These are phyloP conservation scores for Agonopterix subpropinquella DNA, from an alignment of 2,888 invertebrate genomes.

Conservation along the genomic window DNA sequence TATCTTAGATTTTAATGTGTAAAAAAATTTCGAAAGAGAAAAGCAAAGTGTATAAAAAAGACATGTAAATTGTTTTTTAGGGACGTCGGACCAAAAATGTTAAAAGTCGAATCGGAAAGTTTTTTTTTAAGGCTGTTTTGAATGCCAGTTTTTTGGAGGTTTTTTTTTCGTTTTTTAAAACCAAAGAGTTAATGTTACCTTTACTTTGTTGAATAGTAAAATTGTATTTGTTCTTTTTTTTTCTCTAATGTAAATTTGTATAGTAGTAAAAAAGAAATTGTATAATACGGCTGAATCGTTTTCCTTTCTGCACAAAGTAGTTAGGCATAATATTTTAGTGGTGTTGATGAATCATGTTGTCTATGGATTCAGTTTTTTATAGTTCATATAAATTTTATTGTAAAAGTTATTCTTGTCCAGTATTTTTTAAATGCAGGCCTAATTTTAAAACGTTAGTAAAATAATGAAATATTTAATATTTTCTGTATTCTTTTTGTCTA, in stretches of 20 bases:
- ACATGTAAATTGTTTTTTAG: conserved; percentile 55
- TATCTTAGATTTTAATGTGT: conserved; percentile 5
- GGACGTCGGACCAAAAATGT: conserved; percentile 57
- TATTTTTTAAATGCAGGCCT: not conserved
- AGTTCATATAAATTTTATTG: not conserved
- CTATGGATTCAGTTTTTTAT: not conserved
- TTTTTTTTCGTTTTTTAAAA: conserved; percentile 20
- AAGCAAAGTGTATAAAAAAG: conserved; percentile 35
- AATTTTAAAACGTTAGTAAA: not conserved
- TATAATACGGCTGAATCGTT: not conserved
- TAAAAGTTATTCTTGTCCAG: not conserved
- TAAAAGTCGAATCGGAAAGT: conserved; percentile 35
- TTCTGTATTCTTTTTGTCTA: not conserved
- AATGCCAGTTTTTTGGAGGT: not conserved
- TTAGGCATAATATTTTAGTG: not conserved
- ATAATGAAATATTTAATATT: not conserved
- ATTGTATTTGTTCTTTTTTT: conserved; percentile 1
- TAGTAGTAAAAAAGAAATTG: conserved; percentile 1
- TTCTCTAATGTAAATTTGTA: conserved; percentile 4
- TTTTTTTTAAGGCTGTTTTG: conserved; percentile 17
- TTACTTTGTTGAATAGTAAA: conserved; percentile 1
- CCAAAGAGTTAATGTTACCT: conserved; percentile 40
- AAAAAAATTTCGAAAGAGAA: not conserved
- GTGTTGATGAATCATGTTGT: no score
- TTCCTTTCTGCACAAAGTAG: conserved; percentile 3